Evolutionary conservation across 2,888 invertebrate species (phyloP).

Genomic region (Sycophila texana): DNA sequence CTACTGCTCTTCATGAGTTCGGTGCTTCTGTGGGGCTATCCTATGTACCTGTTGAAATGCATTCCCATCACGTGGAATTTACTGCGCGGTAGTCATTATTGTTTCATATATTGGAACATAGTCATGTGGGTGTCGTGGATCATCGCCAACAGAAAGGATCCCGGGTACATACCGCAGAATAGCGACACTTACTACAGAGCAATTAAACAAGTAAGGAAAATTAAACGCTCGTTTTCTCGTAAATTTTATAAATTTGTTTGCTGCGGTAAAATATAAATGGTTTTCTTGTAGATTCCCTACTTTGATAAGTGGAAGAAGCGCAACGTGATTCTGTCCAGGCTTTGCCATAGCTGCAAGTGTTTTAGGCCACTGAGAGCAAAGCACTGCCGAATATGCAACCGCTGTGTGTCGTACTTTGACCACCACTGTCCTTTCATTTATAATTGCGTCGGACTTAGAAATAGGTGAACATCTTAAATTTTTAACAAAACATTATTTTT

Average conservation of each 20-base stretch:
- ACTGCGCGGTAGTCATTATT: conserved; percentile 89
- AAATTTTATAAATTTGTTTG: too few species aligned
- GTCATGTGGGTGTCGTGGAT: conserved; percentile 96
- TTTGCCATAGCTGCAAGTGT: conserved; percentile 94
- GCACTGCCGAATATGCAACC: conserved; percentile 94
- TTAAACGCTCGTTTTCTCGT: too few species aligned
- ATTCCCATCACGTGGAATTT: conserved; percentile 94
- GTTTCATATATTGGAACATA: conserved; percentile 92
- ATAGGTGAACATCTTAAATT: conserved; percentile 77
- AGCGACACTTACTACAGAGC: conserved; percentile 93
- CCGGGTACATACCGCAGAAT: conserved; percentile 92
- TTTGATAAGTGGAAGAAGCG: conserved; percentile 95
- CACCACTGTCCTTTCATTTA: conserved; percentile 97
- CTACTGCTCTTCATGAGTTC: conserved; percentile 90
- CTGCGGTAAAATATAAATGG: background rate
- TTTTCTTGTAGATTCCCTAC: conserved; percentile 83
- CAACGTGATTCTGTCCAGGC: conserved; percentile 85
- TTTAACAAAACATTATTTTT: background rate
- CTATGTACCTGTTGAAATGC: conserved; percentile 94
- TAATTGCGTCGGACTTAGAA: conserved; percentile 94
- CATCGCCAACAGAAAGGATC: conserved; percentile 91
- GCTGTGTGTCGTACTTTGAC: conserved; percentile 92
- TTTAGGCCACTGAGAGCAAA: conserved; percentile 91
- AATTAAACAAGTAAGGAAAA: conserved; percentile 82
- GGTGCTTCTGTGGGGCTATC: conserved; percentile 93